These are phyloP conservation scores for Takifugu rubripes DNA, from an alignment of 2,797 vertebrate genomes.

Conservation along the genomic window DNA sequence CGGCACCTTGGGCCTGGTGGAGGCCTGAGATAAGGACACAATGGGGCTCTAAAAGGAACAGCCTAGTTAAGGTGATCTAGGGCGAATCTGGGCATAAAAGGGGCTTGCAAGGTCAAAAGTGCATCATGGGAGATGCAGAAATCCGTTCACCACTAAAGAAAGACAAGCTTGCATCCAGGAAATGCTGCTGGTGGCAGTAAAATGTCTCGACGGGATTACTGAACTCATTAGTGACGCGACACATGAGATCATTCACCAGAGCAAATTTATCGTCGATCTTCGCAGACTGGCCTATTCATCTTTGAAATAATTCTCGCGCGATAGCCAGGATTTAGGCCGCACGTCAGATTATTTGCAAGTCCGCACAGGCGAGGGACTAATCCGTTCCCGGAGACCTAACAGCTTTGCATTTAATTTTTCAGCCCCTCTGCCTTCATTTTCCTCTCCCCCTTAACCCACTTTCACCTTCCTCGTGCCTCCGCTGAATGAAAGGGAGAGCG, in stretches of 20 bases:
- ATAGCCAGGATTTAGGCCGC: conserved; percentile 26
- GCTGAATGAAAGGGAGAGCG: conserved; percentile 39
- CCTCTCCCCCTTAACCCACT: conserved; percentile 32
- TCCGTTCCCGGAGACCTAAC: conserved; percentile 50
- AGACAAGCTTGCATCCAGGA: too few relatives aligned
- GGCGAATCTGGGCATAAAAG: not conserved
- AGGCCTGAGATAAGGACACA: too few relatives aligned
- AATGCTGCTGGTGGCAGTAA: too few relatives aligned
- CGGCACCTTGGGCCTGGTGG: too few relatives aligned
- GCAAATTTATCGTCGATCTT: conserved; percentile 6
- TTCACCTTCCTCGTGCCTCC: conserved; percentile 21
- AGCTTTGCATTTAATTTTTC: conserved; percentile 65
- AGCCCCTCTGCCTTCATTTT: conserved; percentile 40
- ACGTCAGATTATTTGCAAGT: conserved; percentile 33
- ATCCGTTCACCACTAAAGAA: too few relatives aligned
- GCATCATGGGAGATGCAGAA: conserved; percentile 3
- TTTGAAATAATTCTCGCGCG: conserved; percentile 23
- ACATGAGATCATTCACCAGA: not conserved
- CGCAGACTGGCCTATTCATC: conserved; percentile 19
- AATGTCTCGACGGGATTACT: not conserved
- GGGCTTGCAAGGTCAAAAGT: not conserved
- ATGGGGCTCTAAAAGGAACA: not conserved
- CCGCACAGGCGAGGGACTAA: conserved; percentile 42
- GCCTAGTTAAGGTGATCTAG: not conserved
- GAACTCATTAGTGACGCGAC: conserved; percentile 5